Conservation (phyloP, 1,140 invertebrate genomes). For the Campoletis sonorensis region DNA sequence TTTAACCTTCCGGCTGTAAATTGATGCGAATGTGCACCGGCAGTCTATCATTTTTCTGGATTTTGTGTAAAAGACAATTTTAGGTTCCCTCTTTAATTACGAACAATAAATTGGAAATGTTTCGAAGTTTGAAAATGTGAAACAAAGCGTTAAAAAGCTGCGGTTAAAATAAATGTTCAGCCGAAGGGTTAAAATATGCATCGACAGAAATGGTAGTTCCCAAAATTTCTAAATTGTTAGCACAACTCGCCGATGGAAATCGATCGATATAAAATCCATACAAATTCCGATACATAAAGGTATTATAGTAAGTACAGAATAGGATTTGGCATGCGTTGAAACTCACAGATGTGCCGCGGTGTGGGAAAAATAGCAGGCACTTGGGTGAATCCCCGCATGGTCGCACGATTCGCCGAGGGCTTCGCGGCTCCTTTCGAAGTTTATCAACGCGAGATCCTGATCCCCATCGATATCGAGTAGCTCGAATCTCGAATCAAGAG, state of each 20-base stretch:
- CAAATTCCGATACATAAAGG: not conserved
- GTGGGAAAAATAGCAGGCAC: slow-evolving; percentile 73
- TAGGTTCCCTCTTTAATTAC: too few species aligned
- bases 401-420: slow-evolving; percentile 66
- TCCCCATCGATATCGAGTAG: slow-evolving; percentile 68
- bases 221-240: too few species aligned
- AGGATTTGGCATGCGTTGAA: not conserved
- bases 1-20: too few species aligned
- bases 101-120: too few species aligned
- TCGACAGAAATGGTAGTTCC: not conserved
- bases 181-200: not conserved
- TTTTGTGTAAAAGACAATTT: too few species aligned
- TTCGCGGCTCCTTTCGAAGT: slow-evolving; percentile 68
- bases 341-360: slow-evolving; percentile 73
- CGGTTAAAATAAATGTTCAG: too few species aligned
- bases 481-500: slow-evolving; percentile 68
- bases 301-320: not conserved
- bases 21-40: too few species aligned
- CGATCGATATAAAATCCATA: too few species aligned
- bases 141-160: too few species aligned
- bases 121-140: too few species aligned
- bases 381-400: slow-evolving; percentile 70
- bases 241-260: too few species aligned
- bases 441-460: slow-evolving; percentile 70
- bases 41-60: too few species aligned